A percentile compares a stretch with the other conserved stretches of the same genome.
Evolutionary conservation across 2,113 vertebrate species (phyloP).

Genomic region (Prionailurus bengalensis): DNA sequence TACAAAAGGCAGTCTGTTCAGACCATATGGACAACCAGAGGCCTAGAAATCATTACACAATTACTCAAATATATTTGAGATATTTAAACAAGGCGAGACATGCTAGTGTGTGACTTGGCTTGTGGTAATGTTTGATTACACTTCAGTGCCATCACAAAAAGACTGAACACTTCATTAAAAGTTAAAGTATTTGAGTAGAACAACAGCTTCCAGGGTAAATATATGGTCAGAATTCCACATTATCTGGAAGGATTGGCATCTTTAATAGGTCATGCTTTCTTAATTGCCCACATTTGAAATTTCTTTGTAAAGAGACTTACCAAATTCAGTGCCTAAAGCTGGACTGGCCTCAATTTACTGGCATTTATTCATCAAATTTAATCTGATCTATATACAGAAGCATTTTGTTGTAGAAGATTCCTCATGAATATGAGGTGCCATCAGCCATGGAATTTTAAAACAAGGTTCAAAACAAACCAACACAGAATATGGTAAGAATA

Average conservation of each 20-base stretch:
- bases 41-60: constrained; percentile 71
- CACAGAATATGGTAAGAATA: not conserved
- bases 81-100: constrained; percentile 77
- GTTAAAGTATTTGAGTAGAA: constrained; percentile 64
- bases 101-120: constrained; percentile 70
- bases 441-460: constrained; percentile 63
- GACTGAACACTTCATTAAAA: constrained; percentile 74
- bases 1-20: constrained; percentile 72
- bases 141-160: constrained; percentile 71
- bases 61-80: constrained; percentile 68
- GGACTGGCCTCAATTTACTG: not conserved
- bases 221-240: constrained; percentile 60
- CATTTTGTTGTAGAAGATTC: constrained; percentile 26
- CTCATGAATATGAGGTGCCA: constrained; percentile 39
- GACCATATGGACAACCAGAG: constrained; percentile 69
- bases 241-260: constrained; percentile 55
- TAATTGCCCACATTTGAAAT: constrained; percentile 57
- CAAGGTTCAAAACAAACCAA: constrained; percentile 48
- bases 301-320: constrained; percentile 47
- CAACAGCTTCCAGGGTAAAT: constrained; percentile 71
- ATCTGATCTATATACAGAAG: constrained; percentile 54
- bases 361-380: constrained; percentile 45
- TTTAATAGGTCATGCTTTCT: constrained; percentile 58
- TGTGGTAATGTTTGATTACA: constrained; percentile 77
- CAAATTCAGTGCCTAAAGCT: constrained; percentile 40